These are phyloP conservation scores for Acholoe squamosa DNA, from an alignment of 2,888 invertebrate genomes.

Conservation along the genomic window DNA sequence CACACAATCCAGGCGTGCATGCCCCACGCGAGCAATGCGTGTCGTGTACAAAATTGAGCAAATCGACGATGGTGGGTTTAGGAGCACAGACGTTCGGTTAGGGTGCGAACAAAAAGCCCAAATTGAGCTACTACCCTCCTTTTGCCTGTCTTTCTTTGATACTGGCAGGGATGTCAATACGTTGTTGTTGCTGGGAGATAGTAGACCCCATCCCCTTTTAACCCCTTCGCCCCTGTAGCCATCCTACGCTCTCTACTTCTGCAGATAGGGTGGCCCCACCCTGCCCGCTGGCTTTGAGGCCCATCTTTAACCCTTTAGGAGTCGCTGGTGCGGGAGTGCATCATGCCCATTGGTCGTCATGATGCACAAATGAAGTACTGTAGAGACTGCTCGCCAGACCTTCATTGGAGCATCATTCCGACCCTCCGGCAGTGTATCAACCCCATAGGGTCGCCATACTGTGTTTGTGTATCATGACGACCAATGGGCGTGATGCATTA, in stretches of 20 bases:
- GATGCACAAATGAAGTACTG: no score
- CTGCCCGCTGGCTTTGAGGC: not conserved
- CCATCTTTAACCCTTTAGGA: not conserved
- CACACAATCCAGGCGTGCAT: not conserved
- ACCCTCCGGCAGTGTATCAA: no score
- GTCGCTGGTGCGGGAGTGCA: no score
- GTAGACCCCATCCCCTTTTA: constrained; percentile 8
- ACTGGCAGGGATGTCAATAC: constrained; percentile 35
- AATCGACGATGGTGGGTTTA: not conserved
- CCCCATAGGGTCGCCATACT: no score
- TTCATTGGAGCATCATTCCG: no score
- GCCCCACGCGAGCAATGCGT: constrained; percentile 31
- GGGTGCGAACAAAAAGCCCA: constrained; percentile 44
- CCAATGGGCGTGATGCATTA: no score
- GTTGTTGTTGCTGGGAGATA: constrained; percentile 11
- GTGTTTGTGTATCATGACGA: no score
- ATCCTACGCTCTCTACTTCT: not conserved
- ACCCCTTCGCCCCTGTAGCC: not conserved
- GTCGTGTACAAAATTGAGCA: constrained; percentile 24
- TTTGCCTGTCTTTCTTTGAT: not conserved
- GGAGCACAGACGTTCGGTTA: not conserved
- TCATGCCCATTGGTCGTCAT: no score
- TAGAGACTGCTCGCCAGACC: no score
- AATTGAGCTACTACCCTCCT: constrained; percentile 26
- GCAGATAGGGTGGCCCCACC: not conserved